phyloP scores from a whole-genome alignment of 2,113 vertebrate genomes.

The Sebastes schlegelii region DNA sequence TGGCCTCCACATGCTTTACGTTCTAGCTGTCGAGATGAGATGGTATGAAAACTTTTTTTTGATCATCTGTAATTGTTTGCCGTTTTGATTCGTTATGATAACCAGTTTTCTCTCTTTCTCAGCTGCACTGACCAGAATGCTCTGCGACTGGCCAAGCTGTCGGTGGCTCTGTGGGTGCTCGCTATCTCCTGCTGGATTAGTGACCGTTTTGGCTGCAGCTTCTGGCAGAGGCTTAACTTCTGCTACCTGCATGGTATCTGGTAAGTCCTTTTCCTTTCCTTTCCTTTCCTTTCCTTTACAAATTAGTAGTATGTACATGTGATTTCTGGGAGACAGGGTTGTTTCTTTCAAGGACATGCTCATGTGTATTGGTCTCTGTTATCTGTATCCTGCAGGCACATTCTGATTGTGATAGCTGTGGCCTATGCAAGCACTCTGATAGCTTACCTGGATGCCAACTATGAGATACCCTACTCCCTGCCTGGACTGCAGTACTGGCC shows the following conservation, averaged over 20 bases:
- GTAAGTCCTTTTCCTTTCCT: conserved; percentile 77
- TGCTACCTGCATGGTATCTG: conserved; percentile 95
- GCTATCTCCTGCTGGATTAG: conserved; percentile 94
- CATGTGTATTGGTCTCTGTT: background rate
- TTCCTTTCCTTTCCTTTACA: background rate
- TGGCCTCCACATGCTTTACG: conserved; percentile 89
- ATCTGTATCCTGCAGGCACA: conserved; percentile 86
- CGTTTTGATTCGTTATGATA: background rate
- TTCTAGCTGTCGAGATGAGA: conserved; percentile 84
- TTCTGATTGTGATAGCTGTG: conserved; percentile 91
- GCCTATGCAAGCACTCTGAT: conserved; percentile 87
- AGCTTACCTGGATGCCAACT: conserved; percentile 86
- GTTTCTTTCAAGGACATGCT: background rate
- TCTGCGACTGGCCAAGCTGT: conserved; percentile 77
- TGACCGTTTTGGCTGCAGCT: conserved; percentile 89
- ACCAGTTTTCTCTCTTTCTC: background rate
- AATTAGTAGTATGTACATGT: background rate
- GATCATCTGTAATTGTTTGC: background rate
- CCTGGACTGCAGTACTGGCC: conserved; percentile 93
- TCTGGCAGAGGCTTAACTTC: conserved; percentile 92
- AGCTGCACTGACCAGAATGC: conserved; percentile 87
- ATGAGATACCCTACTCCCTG: conserved; percentile 87
- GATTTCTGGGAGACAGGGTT: background rate
- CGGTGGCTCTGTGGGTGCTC: conserved; percentile 86
- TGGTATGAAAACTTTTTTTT: conserved; percentile 77